These are phyloP conservation scores for Drosophila subsilvestris DNA, from an alignment of 2,888 invertebrate species.

Conservation along the genomic window DNA sequence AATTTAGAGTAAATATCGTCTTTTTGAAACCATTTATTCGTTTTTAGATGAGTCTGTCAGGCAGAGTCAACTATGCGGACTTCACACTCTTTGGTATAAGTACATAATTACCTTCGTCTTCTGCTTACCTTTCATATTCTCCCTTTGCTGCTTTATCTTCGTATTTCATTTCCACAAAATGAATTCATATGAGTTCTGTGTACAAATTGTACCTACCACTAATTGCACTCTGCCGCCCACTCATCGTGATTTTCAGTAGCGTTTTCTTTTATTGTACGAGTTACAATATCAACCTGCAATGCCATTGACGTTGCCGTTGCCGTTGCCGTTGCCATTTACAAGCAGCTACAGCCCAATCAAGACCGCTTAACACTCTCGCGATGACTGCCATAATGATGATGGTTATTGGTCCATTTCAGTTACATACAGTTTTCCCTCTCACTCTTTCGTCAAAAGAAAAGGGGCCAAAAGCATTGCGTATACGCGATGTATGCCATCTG, in stretches of 20 bases:
- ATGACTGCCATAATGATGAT: constrained; percentile 35
- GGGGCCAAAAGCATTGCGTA: constrained; percentile 51
- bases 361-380: constrained; percentile 6
- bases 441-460: not conserved
- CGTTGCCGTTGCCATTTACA: not conserved
- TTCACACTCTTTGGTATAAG: too few relatives aligned
- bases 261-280: too few relatives aligned
- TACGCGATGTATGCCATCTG: constrained; percentile 58
- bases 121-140: too few relatives aligned
- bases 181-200: not conserved
- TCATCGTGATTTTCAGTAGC: not conserved
- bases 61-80: too few relatives aligned
- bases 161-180: not conserved
- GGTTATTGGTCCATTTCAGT: constrained; percentile 27
- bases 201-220: not conserved
- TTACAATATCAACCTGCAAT: too few relatives aligned
- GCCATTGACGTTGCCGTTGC: too few relatives aligned
- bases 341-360: not conserved
- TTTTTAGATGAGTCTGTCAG: too few relatives aligned
- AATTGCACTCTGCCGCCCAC: not conserved
- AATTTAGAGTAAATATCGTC: too few relatives aligned
- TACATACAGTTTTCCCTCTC: too few relatives aligned
- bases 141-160: not conserved
- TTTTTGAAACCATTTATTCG: too few relatives aligned
- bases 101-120: too few relatives aligned